These are phyloP conservation scores for Crenichthys baileyi DNA, from an alignment of 2,797 vertebrate species.

Conservation along the genomic window DNA sequence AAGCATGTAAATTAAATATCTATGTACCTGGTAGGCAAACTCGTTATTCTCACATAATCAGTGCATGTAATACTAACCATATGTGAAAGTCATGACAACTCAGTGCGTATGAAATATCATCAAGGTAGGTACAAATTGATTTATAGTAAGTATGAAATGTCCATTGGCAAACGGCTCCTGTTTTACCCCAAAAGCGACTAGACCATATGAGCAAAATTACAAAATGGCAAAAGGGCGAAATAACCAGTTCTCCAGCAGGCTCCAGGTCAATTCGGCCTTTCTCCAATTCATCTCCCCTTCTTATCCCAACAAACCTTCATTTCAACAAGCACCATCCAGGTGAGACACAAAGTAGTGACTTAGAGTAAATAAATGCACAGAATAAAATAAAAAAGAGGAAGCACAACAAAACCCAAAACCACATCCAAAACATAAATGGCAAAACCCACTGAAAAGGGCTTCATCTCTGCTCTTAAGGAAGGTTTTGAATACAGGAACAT, in stretches of 20 bases:
- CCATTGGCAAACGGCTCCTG: not conserved
- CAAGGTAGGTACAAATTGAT: too few relatives aligned
- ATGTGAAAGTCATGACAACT: not conserved
- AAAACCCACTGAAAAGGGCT: not conserved
- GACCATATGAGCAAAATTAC: not conserved
- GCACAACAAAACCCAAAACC: not conserved
- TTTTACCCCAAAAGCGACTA: not conserved
- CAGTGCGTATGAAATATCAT: not conserved
- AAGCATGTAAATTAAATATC: not conserved
- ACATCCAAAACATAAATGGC: not conserved
- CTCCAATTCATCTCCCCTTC: not conserved
- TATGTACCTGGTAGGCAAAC: not conserved
- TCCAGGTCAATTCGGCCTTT: not conserved
- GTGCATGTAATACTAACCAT: not conserved
- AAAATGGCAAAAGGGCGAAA: not conserved
- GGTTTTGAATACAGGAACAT: not conserved
- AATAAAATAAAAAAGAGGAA: not conserved
- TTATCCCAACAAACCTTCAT: not conserved
- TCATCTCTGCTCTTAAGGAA: too few relatives aligned
- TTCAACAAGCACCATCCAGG: not conserved
- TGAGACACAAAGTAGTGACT: not conserved
- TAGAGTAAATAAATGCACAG: not conserved
- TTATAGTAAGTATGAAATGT: not conserved
- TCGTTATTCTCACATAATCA: not conserved
- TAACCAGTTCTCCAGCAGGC: not conserved